phyloP scores from a whole-genome alignment of 2,888 invertebrate species.

The Elaeidobius kamerunicus region DNA sequence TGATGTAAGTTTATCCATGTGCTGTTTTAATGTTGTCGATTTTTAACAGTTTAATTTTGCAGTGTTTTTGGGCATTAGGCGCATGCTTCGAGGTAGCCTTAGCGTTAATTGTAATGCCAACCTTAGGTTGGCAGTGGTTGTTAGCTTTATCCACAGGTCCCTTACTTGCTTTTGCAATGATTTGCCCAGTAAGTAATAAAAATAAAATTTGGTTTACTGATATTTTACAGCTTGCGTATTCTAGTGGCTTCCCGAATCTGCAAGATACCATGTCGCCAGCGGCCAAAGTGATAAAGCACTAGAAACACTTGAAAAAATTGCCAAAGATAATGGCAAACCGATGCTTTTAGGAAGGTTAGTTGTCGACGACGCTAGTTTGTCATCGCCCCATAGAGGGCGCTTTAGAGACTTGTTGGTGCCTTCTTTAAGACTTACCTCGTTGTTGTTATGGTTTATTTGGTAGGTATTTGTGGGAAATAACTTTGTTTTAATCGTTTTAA shows the following conservation, averaged over 20 bases:
- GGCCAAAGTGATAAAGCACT: conserved; percentile 86
- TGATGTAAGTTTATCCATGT: conserved; percentile 66
- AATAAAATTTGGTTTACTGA: too few species aligned
- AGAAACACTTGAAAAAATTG: conserved; percentile 80
- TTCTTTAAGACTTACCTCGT: conserved; percentile 77
- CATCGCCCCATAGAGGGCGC: conserved; percentile 62
- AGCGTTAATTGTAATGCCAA: conserved; percentile 88
- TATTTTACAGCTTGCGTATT: background rate
- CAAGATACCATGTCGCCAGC: conserved; percentile 81
- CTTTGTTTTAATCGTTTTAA: background rate
- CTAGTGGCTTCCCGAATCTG: conserved; percentile 93
- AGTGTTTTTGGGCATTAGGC: conserved; percentile 96
- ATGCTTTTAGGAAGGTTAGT: conserved; percentile 84
- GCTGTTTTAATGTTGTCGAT: conserved; percentile 14
- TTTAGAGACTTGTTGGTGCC: conserved; percentile 72
- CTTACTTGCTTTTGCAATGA: conserved; percentile 74
- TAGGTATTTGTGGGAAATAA: conserved; percentile 44
- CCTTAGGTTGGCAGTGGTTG: conserved; percentile 88
- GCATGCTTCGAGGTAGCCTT: conserved; percentile 91
- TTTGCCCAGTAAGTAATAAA: conserved; percentile 76
- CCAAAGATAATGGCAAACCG: conserved; percentile 83
- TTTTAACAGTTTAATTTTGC: conserved; percentile 36
- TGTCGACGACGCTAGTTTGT: conserved; percentile 66
- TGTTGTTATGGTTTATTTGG: conserved; percentile 93
- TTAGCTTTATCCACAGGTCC: conserved; percentile 90